Evolutionary conservation across 2,113 vertebrate genomes (phyloP), one percentile per base, ranked within the genome.

Genomic region (Epinephelus cyanopodus): DNA sequence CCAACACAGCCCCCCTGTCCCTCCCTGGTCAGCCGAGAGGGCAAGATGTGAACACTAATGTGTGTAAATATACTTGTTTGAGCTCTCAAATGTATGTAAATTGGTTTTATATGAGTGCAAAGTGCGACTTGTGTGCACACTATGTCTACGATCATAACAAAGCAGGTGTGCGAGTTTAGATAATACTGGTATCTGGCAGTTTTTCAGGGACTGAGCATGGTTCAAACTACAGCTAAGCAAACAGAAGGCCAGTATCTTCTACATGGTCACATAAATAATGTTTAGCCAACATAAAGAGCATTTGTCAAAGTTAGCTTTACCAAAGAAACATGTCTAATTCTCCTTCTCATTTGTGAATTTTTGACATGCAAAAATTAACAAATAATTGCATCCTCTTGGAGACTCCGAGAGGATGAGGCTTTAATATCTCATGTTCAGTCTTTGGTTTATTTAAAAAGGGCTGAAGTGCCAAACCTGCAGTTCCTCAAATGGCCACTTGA

Each of bases 1-100:
- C 91, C 86, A 91, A 90, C 83, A 86, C 75, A 75, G 65, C 81
- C 85, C 80, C 84, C 53, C 81, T 50, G 60, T 68, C 58, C 71
- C 62, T 78, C 53, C 60, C 50, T 45, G 85, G 82, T 84, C 81
- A 87, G 47, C 67, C 50, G 5, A 75, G 61, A 84, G 84, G 81
- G 27, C 74, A 79, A 78, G 77, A 82, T 74, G 79, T 82, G 85
- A 87, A 87, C 71, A 27, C 77, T 74, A 75, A 77, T 81, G 75
- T 81, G 88, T 80, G 77, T 71, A 81, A 83, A 89, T 79, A 78
- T 58, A 61, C 71, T 57, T 60, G 42, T 66, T 67, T 23, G 17
- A 62, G 37, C 52, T 70, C 4, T 64, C 0, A 54, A 62, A 65
- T 71, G 33, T 48, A 27, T 61, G 61, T 65, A 17, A 72, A 70